Conservation (phyloP, 2,113 vertebrate genomes). For the Bambusicola thoracicus region DNA sequence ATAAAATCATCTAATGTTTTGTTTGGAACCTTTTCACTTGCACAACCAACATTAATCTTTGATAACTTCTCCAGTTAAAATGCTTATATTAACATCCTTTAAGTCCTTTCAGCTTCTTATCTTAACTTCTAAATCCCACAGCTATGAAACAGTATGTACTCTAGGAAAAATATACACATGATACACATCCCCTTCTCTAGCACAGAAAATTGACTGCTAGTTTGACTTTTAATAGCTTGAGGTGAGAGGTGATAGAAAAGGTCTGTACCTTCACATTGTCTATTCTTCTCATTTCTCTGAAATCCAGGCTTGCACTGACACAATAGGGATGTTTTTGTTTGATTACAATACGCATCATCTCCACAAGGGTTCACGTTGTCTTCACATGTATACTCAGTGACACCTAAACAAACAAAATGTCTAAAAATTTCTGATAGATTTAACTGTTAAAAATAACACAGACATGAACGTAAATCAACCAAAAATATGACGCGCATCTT, state of each 20-base stretch:
- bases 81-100: background rate
- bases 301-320: slow-evolving; percentile 95
- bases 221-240: background rate
- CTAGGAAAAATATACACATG: background rate
- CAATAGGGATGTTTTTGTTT: slow-evolving; percentile 86
- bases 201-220: background rate
- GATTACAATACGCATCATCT: slow-evolving; percentile 93
- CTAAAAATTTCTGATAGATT: background rate
- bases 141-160: background rate
- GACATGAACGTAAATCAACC: background rate
- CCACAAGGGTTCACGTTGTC: slow-evolving; percentile 92
- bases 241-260: slow-evolving; percentile 13
- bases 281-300: slow-evolving; percentile 88
- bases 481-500: background rate
- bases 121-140: background rate
- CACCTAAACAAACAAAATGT: slow-evolving; percentile 74
- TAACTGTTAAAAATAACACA: background rate
- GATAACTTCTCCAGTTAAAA: background rate
- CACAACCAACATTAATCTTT: background rate
- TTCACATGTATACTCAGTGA: slow-evolving; percentile 87
- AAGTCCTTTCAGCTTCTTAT: background rate
- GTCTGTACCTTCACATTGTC: slow-evolving; percentile 91
- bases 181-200: background rate
- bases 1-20: background rate
- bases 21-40: background rate